Conservation (phyloP, 1,140 invertebrate species). For the Rhopalosiphum padi region DNA sequence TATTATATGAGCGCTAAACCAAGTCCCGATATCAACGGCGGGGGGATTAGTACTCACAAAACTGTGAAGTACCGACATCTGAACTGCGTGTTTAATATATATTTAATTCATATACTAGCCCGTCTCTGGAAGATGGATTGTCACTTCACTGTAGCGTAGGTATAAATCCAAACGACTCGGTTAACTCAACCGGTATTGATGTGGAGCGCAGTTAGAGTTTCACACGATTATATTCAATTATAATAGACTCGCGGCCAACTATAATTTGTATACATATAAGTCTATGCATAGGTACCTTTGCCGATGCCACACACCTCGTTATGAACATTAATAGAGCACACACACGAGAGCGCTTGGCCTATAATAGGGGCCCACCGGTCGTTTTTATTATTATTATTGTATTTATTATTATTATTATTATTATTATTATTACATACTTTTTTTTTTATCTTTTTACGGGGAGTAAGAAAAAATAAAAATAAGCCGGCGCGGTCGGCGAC, state of each 20-base stretch:
- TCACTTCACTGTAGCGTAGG: background rate
- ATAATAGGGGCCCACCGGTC: background rate
- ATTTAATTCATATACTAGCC: background rate
- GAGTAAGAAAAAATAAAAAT: constrained; percentile 6
- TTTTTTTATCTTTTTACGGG: constrained; percentile 34
- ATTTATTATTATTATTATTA: constrained; percentile 45
- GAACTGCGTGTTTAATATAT: too few relatives aligned
- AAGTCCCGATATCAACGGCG: background rate
- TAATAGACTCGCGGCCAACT: background rate
- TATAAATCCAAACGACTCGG: background rate
- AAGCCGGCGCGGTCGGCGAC: constrained; percentile 53
- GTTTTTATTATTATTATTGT: background rate
- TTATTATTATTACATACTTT: background rate
- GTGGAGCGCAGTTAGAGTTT: background rate
- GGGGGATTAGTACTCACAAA: background rate
- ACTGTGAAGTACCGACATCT: background rate
- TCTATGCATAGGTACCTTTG: background rate
- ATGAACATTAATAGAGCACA: constrained; percentile 42
- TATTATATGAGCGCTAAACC: background rate
- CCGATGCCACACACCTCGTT: constrained; percentile 46
- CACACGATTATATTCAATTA: background rate
- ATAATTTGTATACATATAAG: background rate
- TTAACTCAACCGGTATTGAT: background rate
- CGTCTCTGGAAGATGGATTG: too few relatives aligned
- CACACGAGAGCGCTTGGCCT: background rate